Conservation (phyloP, 1,140 invertebrate genomes). For the Monochamus saltuarius region DNA sequence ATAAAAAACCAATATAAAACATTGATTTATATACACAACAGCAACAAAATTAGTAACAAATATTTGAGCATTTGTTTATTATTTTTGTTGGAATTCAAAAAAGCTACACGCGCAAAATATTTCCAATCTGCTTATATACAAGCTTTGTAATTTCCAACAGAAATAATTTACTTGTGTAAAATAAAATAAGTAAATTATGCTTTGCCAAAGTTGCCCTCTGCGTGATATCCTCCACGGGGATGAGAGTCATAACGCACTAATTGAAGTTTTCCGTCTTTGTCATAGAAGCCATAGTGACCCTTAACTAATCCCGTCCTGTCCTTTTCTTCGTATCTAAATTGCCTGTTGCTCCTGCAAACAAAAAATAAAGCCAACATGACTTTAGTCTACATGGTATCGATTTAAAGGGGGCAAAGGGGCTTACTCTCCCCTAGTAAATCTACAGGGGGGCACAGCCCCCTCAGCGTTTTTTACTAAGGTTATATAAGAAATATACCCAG, state of each 20-base stretch:
- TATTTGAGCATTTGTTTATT: slow-evolving; percentile 4
- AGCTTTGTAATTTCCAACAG: no score
- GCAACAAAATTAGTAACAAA: no score
- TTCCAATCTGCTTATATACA: no score
- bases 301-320: slow-evolving; percentile 74
- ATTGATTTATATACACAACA: slow-evolving; percentile 1
- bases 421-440: not conserved
- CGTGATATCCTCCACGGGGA: slow-evolving; percentile 69
- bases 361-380: slow-evolving; percentile 18
- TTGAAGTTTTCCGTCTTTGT: slow-evolving; percentile 75
- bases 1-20: slow-evolving; percentile 9
- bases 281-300: slow-evolving; percentile 82
- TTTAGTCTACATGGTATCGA: no score
- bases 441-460: not conserved
- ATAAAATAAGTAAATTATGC: no score
- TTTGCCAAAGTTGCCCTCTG: slow-evolving; percentile 28
- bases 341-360: slow-evolving; percentile 70
- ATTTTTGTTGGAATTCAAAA: no score
- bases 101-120: no score
- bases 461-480: no score
- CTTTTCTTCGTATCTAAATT: slow-evolving; percentile 79
- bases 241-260: slow-evolving; percentile 76
- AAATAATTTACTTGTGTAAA: no score
- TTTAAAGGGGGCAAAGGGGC: no score
- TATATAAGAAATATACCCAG: not conserved